These are phyloP conservation scores for Andrena haemorrhoa DNA, from an alignment of 2,888 invertebrate species.

Conservation along the genomic window DNA sequence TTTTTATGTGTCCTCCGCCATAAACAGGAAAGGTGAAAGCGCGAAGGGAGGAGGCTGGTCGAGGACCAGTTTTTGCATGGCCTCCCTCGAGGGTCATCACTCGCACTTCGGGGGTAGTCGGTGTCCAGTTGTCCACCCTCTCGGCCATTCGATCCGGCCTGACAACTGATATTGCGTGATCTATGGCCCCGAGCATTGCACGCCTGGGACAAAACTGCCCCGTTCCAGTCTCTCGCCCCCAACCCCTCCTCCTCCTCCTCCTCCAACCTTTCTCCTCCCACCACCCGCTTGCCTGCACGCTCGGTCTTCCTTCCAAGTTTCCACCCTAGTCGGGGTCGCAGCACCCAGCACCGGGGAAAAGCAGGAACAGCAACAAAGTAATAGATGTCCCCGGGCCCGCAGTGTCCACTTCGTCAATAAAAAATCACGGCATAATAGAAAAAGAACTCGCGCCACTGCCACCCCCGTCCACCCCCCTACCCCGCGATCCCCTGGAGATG, in stretches of 20 bases:
- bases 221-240: constrained; percentile 47
- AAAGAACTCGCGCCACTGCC: constrained; percentile 69
- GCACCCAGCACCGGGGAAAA: constrained; percentile 19
- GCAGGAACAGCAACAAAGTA: constrained; percentile 81
- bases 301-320: constrained; percentile 66
- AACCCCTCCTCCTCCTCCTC: background rate
- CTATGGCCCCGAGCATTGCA: constrained; percentile 84
- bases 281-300: background rate
- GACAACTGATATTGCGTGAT: constrained; percentile 85
- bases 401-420: constrained; percentile 84
- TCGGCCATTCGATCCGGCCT: constrained; percentile 77
- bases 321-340: constrained; percentile 65
- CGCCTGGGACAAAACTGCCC: constrained; percentile 84
- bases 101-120: constrained; percentile 83
- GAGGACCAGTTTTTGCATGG: constrained; percentile 79
- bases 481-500: constrained; percentile 65
- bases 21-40: constrained; percentile 76
- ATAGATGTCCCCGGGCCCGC: constrained; percentile 82
- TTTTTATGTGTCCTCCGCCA: constrained; percentile 82
- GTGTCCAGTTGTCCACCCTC: constrained; percentile 77
- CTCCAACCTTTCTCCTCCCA: constrained; percentile 16
- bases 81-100: constrained; percentile 84
- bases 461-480: constrained; percentile 16
- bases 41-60: constrained; percentile 55
- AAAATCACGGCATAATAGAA: constrained; percentile 84